These are phyloP conservation scores for Psittacus erithacus DNA, from an alignment of 2,113 vertebrate genomes.

Conservation along the genomic window DNA sequence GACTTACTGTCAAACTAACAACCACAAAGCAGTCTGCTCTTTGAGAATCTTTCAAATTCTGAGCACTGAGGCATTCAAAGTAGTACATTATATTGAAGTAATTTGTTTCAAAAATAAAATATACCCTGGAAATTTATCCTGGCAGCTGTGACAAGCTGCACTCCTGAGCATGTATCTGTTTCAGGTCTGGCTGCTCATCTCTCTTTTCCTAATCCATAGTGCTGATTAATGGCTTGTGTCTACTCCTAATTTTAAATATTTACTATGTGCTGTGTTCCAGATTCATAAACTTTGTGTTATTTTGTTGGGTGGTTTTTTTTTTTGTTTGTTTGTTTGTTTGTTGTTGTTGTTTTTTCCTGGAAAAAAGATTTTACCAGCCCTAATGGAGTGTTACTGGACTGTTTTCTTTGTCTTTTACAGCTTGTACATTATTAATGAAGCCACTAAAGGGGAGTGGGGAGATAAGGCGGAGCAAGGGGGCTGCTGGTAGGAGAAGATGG, in stretches of 20 bases:
- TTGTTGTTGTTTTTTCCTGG: background rate
- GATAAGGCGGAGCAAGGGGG: background rate
- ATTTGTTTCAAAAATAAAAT: conserved; percentile 16
- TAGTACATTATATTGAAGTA: conserved; percentile 31
- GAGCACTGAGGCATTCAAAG: background rate
- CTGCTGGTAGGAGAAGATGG: background rate
- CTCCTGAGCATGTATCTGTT: background rate
- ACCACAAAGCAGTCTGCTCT: conserved; percentile 55
- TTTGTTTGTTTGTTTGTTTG: too few species aligned
- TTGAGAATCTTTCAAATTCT: conserved; percentile 38
- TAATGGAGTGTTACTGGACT: background rate
- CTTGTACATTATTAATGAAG: conserved; percentile 70
- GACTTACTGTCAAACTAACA: conserved; percentile 73
- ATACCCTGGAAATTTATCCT: conserved; percentile 14
- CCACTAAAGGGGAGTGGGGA: background rate
- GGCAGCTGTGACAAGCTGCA: conserved; percentile 35
- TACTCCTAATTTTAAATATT: background rate
- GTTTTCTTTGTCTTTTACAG: conserved; percentile 67
- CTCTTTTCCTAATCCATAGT: background rate
- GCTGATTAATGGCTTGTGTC: background rate
- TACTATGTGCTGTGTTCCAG: background rate
- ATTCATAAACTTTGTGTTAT: background rate
- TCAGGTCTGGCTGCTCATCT: background rate
- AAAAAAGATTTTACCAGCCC: background rate
- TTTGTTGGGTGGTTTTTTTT: background rate